A percentile compares a stretch with the other conserved stretches of the same genome.
Evolutionary conservation across 2,797 vertebrate genomes (phyloP).

Genomic region (Gymnocypris eckloni): DNA sequence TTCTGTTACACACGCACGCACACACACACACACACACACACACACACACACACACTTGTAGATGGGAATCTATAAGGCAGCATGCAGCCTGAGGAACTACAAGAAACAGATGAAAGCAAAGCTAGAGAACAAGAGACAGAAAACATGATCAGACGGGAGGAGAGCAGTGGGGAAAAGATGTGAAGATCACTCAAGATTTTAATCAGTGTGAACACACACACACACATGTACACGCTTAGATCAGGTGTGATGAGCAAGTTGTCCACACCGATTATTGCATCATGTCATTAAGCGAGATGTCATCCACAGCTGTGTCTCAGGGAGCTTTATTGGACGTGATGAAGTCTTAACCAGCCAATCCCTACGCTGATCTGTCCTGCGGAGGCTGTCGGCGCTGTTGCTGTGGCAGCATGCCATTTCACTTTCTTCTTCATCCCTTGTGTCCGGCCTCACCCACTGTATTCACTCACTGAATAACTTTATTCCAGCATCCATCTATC

Average conservation of each 20-base stretch:
- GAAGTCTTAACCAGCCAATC: conserved; percentile 29
- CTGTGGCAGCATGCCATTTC: conserved; percentile 25
- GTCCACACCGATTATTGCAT: conserved; percentile 50
- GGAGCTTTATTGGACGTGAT: conserved; percentile 27
- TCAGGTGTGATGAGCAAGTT: conserved; percentile 17
- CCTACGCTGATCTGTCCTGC: not conserved
- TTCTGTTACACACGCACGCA: not conserved
- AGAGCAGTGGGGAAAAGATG: not conserved
- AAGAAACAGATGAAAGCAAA: conserved; percentile 17
- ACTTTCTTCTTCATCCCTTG: not conserved
- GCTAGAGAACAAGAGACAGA: not conserved
- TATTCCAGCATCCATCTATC: not conserved
- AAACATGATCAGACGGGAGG: not conserved
- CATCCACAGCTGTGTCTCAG: conserved; percentile 11
- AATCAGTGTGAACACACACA: not conserved
- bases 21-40: conserved; percentile 13
- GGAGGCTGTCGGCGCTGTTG: conserved; percentile 22
- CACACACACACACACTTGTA: not conserved
- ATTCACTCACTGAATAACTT: not conserved
- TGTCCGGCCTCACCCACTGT: not conserved
- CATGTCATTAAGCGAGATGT: conserved; percentile 22
- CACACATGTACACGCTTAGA: not conserved
- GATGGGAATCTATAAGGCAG: not conserved
- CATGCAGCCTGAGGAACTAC: not conserved
- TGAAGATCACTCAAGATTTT: not conserved